Percentiles rank a stretch among this genome's conserved stretches.
phyloP scores from a whole-genome alignment of 1,140 invertebrate species.

The Bombus superbus region DNA sequence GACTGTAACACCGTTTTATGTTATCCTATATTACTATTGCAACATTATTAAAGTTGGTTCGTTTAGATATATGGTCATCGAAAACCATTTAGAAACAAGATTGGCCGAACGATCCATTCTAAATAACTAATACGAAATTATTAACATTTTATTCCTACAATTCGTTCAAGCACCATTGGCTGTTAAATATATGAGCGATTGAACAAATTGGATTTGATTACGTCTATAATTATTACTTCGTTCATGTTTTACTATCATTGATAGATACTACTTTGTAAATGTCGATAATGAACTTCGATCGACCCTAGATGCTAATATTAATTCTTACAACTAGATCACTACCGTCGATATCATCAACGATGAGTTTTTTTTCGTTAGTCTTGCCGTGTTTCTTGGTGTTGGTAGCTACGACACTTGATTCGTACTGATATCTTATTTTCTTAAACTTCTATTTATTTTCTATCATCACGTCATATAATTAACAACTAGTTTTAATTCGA shows the following conservation, averaged over 20 bases:
- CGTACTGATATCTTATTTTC: slow-evolving; percentile 49
- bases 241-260: slow-evolving; percentile 52
- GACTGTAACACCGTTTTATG: slow-evolving; percentile 71
- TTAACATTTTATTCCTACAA: slow-evolving; percentile 56
- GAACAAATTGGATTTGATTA: slow-evolving; percentile 64
- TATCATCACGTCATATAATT: slow-evolving; percentile 66
- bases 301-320: slow-evolving; percentile 66
- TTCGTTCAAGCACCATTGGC: slow-evolving; percentile 66
- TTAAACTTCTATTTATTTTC: slow-evolving; percentile 65
- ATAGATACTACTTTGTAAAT: slow-evolving; percentile 63
- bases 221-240: slow-evolving; percentile 62
- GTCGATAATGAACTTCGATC: slow-evolving; percentile 60
- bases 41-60: slow-evolving; percentile 62
- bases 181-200: slow-evolving; percentile 55
- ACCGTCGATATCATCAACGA: slow-evolving; percentile 65
- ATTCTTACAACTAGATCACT: slow-evolving; percentile 68
- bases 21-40: slow-evolving; percentile 66
- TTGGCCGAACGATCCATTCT: slow-evolving; percentile 52
- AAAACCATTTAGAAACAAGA: slow-evolving; percentile 48
- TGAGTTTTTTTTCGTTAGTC: slow-evolving; percentile 58
- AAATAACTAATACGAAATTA: slow-evolving; percentile 58
- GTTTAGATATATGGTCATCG: slow-evolving; percentile 43
- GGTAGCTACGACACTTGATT: slow-evolving; percentile 60
- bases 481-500: slow-evolving; percentile 71
- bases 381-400: slow-evolving; percentile 55